phyloP scores from a whole-genome alignment of 2,888 invertebrate species.

The Stenoptilia bipunctidactyla region DNA sequence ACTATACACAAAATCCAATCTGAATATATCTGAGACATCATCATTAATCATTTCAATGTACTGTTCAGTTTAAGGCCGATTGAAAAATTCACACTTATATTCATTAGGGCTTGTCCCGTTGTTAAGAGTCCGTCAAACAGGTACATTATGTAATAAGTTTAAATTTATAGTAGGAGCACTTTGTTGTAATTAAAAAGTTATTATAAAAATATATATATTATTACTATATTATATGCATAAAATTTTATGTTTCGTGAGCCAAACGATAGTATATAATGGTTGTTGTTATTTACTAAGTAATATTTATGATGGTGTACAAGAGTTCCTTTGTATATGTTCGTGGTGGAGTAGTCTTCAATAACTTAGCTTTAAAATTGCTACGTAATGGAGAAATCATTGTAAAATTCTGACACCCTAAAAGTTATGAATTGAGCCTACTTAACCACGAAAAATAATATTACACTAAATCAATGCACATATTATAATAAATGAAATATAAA shows the following conservation, averaged over 20 bases:
- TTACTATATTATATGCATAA: constrained; percentile 21
- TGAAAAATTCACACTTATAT: no score
- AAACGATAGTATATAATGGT: constrained; percentile 41
- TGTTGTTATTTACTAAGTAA: constrained; percentile 44
- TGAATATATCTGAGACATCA: background rate
- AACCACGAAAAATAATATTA: constrained; percentile 16
- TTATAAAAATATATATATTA: constrained; percentile 15
- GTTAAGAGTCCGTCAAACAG: constrained; percentile 26
- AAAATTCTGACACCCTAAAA: background rate
- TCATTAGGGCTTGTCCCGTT: constrained; percentile 13
- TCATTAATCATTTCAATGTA: no score
- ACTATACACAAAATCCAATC: constrained; percentile 8
- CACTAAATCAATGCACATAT: constrained; percentile 43
- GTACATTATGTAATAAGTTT: constrained; percentile 32
- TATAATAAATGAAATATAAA: constrained; percentile 38
- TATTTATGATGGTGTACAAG: constrained; percentile 37
- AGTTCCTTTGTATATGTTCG: constrained; percentile 43
- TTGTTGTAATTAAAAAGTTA: background rate
- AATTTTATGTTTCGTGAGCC: constrained; percentile 31
- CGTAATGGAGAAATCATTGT: no score
- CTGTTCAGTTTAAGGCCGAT: no score
- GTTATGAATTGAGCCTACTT: background rate
- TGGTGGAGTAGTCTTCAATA: constrained; percentile 35
- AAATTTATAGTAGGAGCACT: background rate
- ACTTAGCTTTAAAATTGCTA: no score